Conservation (phyloP, 2,113 vertebrate species). For the Nipponia nippon region DNA sequence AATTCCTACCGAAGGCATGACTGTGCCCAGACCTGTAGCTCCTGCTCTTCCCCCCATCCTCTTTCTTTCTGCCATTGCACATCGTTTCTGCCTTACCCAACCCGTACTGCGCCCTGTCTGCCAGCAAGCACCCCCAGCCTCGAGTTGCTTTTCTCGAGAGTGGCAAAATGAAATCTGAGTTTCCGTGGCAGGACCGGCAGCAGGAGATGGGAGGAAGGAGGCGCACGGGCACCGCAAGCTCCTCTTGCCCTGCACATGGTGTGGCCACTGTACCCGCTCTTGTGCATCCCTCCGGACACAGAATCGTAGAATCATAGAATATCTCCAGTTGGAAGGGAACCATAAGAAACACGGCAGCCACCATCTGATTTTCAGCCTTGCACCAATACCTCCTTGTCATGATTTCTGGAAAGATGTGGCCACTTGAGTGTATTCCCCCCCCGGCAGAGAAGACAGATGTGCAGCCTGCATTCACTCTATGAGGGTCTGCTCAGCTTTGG, state of each 20-base stretch:
- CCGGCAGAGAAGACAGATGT: background rate
- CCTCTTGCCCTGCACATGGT: background rate
- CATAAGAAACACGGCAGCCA: background rate
- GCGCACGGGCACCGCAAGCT: accelerated
- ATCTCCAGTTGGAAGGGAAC: no score
- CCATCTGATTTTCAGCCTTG: background rate
- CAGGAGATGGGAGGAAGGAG: background rate
- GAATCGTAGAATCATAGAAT: no score
- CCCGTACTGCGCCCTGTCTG: background rate
- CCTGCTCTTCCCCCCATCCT: conserved; percentile 3
- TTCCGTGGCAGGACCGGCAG: background rate
- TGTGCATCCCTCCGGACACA: background rate
- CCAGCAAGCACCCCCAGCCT: background rate
- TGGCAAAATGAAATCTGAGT: background rate
- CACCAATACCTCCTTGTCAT: background rate
- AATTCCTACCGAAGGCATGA: conserved; percentile 37
- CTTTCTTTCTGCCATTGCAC: background rate
- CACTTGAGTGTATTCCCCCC: background rate
- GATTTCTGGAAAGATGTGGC: background rate
- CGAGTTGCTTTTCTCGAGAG: background rate
- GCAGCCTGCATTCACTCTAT: background rate
- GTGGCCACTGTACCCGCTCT: background rate
- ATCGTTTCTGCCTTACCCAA: background rate
- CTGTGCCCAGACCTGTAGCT: conserved; percentile 57
- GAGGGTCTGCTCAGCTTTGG: background rate